Evolutionary conservation across 2,888 invertebrate genomes (phyloP).

Genomic region (Amaurobius ferox): DNA sequence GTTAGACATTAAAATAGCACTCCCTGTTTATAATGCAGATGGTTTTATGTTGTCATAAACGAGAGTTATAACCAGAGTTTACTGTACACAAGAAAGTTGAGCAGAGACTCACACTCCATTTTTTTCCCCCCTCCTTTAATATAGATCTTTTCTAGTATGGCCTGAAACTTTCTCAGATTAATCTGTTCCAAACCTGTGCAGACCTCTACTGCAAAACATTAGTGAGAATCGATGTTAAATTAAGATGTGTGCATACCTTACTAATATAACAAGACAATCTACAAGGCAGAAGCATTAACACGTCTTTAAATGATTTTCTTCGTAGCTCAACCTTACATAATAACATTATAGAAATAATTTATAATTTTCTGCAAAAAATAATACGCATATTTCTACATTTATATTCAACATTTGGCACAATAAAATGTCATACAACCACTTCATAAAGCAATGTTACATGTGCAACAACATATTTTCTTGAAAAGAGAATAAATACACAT

Average conservation of each 20-base stretch:
- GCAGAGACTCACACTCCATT: no score
- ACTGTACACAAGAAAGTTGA: no score
- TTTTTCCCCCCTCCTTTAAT: no score
- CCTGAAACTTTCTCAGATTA: no score
- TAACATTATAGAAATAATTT: not conserved
- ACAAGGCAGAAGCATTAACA: slow-evolving; percentile 10
- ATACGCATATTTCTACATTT: not conserved
- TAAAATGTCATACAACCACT: slow-evolving; percentile 44
- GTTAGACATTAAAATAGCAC: no score
- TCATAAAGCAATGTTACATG: slow-evolving; percentile 55
- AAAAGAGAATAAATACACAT: slow-evolving; percentile 41
- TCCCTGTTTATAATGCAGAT: no score
- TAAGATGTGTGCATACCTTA: not conserved
- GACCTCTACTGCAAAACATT: no score
- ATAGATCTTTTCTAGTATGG: no score
- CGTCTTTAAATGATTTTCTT: not conserved
- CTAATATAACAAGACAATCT: not conserved
- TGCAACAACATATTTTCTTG: slow-evolving; percentile 49
- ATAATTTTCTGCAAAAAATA: not conserved
- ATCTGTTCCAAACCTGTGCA: no score
- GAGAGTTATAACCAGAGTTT: no score
- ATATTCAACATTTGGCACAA: slow-evolving; percentile 60
- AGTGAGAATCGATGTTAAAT: not conserved
- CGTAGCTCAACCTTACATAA: not conserved
- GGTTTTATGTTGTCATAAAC: no score